Conservation (phyloP, 2,113 vertebrate species). For the Colistium nudipinnis region DNA sequence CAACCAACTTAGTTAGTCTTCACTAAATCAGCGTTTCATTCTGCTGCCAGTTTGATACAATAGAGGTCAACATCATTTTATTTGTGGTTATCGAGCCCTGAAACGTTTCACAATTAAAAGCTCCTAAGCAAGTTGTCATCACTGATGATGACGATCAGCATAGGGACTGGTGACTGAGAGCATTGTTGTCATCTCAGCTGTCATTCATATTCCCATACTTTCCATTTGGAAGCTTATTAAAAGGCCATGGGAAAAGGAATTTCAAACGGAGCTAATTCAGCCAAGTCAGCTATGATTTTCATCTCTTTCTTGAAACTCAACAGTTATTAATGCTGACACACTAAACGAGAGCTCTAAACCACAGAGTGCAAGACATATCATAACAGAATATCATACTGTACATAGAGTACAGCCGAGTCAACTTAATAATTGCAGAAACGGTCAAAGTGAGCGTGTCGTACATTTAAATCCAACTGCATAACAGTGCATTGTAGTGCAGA, state of each 20-base stretch:
- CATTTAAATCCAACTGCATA: conserved; percentile 5
- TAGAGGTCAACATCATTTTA: not conserved
- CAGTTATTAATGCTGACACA: not conserved
- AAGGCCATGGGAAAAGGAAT: not conserved
- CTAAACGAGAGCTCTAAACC: not conserved
- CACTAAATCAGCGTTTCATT: not conserved
- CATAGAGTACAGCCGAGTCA: not conserved
- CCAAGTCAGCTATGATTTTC: not conserved
- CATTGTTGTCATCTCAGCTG: not conserved
- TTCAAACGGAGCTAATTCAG: not conserved
- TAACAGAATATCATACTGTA: not conserved
- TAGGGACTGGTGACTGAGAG: not conserved
- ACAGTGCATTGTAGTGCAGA: not conserved
- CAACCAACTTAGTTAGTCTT: no score
- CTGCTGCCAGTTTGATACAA: not conserved
- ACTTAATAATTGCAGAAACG: no score
- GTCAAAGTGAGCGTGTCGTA: no score
- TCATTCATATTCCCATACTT: not conserved
- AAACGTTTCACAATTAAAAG: conserved; percentile 2
- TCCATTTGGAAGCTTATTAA: no score
- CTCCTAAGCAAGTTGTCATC: not conserved
- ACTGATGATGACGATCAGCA: not conserved
- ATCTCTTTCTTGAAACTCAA: conserved; percentile 9
- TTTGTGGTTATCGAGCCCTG: not conserved
- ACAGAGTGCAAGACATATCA: not conserved